A percentile compares a stretch with the other conserved stretches of the same genome.
Conservation (phyloP, 64 coral and sea anemone species). For the Stylophora pistillata region DNA sequence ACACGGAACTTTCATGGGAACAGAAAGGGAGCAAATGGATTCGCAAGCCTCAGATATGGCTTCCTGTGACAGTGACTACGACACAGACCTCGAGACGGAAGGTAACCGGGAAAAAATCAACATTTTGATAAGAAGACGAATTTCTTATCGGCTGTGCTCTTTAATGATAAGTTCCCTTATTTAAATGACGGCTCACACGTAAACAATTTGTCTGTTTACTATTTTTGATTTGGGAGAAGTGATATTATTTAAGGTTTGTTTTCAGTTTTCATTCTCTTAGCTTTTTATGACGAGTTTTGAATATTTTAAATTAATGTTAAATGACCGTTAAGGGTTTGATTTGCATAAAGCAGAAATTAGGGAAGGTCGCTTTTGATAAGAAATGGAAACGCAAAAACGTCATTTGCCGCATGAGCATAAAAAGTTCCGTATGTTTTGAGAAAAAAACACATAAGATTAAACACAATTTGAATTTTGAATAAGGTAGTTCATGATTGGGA, state of each 20-base stretch:
- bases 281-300: neutral
- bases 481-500: too few species aligned
- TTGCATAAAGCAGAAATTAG: neutral
- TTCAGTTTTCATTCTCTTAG: neutral
- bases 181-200: too few species aligned
- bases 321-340: neutral
- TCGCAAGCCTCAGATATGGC: conserved; percentile 19
- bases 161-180: neutral
- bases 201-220: neutral
- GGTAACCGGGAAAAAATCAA: conserved; percentile 15
- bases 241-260: too few species aligned
- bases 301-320: conserved; percentile 8
- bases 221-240: neutral
- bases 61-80: conserved; percentile 58
- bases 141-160: neutral
- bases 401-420: too few species aligned
- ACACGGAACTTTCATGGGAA: conserved; percentile 47
- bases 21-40: neutral
- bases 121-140: neutral
- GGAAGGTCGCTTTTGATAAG: neutral
- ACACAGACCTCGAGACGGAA: conserved; percentile 73
- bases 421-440: too few species aligned
- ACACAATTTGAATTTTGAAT: too few species aligned
- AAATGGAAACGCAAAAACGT: neutral
- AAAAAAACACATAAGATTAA: too few species aligned